phyloP scores from a whole-genome alignment of 35 echinoderm and acorn worm genomes.

The Diadema setosum region DNA sequence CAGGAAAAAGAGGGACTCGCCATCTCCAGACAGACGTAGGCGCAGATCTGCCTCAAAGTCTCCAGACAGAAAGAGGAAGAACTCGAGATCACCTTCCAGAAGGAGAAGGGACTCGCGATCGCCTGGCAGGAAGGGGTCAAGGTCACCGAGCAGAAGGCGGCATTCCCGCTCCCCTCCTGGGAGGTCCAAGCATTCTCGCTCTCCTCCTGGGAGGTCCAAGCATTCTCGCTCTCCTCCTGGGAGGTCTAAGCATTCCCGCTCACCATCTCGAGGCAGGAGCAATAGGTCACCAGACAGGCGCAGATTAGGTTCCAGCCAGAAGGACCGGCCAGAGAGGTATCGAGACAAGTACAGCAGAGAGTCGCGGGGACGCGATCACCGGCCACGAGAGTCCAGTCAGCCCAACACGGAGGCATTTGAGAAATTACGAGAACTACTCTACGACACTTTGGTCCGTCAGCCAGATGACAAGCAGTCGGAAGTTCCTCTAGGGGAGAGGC shows the following conservation, averaged over 20 bases:
- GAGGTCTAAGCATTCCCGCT: neutral
- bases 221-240: neutral
- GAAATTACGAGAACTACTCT: neutral
- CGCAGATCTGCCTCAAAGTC: neutral
- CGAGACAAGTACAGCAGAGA: neutral
- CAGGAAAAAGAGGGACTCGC: neutral
- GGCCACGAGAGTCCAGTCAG: neutral
- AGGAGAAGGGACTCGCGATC: neutral
- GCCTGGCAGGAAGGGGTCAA: neutral
- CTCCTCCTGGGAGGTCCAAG: neutral
- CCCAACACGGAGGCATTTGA: slow-evolving; percentile 6
- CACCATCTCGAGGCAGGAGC: neutral
- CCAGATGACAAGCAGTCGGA: neutral
- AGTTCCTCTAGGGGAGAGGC: neutral
- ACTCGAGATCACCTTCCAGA: neutral
- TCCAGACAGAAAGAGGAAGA: neutral
- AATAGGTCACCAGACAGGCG: neutral
- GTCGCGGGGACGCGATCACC: neutral
- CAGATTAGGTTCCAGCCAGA: neutral
- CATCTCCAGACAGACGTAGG: neutral
- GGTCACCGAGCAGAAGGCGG: neutral
- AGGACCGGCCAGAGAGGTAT: neutral
- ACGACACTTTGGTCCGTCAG: neutral
- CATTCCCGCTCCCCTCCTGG: neutral
- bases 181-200: neutral